Evolutionary conservation across 2,113 vertebrate genomes (phyloP), one percentile per base, ranked within the genome.

Genomic region (Oncorhynchus keta): DNA sequence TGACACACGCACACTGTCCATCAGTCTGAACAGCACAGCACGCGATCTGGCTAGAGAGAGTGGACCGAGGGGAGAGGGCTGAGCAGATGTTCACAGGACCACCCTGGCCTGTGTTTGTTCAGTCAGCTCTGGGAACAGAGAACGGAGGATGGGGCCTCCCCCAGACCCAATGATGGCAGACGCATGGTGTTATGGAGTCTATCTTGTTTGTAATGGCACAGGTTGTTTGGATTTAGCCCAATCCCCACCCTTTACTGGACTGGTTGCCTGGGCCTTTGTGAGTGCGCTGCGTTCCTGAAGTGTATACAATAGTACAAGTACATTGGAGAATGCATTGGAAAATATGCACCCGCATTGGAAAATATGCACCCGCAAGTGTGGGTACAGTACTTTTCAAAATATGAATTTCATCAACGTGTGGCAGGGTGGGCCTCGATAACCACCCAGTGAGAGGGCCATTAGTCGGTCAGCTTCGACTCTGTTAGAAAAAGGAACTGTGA

Each of bases 11-110:
- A 65, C 48, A 69, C 64, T 64, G 71, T 76, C 67, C 70, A 61
- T 73, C n/a, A 84, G 20, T 72, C 26, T 85, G 13, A 55, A 86
- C 71, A 49, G 65, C 76, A 72, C 79, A 76, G 82, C 73, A 75
- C 72, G 30, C 67, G 59, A 61, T 75, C 80, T 57, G 39, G 55
- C 73, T 32, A 28, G 62, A 28, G 51, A 45, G 70, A 24, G 51
- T 49, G 70, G 69, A 77, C 55, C n/a, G 83, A 74, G 76, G 75
- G 57, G 18, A 61, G 26, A 67, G 78, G 74, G 70, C 16, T 1
- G 57, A 84, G 76, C 91, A 88, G 88, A 91, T 91, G 89, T 91
- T 83, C 73, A 12, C 69, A 4, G 84, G 89, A 92, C 91, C 89
- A 92, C 91, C 91, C 78, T 22, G 70, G 26, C 65, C 48, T 73